Conservation (phyloP, 2,113 vertebrate genomes). For the Hylia prasina region DNA sequence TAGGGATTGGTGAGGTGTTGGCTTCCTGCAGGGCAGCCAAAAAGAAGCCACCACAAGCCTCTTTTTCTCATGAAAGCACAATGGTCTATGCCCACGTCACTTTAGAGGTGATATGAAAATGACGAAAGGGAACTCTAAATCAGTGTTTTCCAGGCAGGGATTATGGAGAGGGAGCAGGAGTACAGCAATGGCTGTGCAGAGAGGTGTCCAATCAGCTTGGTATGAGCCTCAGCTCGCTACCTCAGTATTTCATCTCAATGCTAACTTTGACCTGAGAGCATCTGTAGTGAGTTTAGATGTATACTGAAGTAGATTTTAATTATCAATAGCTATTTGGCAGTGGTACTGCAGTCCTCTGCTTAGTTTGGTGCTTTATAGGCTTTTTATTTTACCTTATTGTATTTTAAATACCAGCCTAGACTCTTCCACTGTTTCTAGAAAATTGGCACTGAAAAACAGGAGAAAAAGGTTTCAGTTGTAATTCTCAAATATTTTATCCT, state of each 20-base stretch:
- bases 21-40: not conserved
- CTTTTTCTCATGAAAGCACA: not conserved
- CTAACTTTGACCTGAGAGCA: not conserved
- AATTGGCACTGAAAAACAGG: not conserved
- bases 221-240: rapidly evolving
- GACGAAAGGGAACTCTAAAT: not conserved
- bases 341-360: not conserved
- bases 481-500: not conserved
- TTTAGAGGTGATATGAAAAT: not conserved
- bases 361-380: not conserved
- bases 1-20: not conserved
- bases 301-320: not conserved
- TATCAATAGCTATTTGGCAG: not conserved
- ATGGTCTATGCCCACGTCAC: not conserved
- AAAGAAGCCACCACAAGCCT: not conserved
- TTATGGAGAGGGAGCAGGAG: not conserved
- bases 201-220: rapidly evolving
- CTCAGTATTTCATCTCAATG: not conserved
- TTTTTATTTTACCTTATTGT: not conserved
- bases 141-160: not conserved
- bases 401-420: not conserved
- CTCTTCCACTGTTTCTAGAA: not conserved
- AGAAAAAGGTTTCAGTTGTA: not conserved
- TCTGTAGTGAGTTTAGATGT: not conserved
- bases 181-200: not conserved